These are phyloP conservation scores for Pomatorhinus ruficollis DNA, from an alignment of 2,113 vertebrate genomes.

Conservation along the genomic window DNA sequence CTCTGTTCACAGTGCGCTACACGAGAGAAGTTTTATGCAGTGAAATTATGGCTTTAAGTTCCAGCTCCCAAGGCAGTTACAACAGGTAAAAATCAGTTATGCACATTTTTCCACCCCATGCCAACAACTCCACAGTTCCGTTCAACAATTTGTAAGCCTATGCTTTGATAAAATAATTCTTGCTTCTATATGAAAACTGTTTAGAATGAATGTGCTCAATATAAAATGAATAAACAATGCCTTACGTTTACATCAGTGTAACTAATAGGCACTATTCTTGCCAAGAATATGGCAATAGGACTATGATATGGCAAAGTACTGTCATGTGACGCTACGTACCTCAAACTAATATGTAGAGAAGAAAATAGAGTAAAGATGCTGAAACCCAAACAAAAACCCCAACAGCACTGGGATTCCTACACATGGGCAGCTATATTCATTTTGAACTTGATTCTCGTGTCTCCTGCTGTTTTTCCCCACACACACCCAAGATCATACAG, in stretches of 20 bases:
- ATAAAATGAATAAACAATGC: not conserved
- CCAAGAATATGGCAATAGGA: not conserved
- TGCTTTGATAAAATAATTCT: not conserved
- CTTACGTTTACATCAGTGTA: not conserved
- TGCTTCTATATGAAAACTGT: not conserved
- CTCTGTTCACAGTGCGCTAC: slow-evolving; percentile 97
- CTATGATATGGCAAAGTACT: not conserved
- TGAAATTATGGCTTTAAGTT: slow-evolving; percentile 23
- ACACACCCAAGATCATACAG: not conserved
- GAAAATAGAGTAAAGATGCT: not conserved
- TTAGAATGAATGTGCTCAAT: not conserved
- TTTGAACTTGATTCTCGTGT: not conserved
- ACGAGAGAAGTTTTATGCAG: slow-evolving; percentile 36
- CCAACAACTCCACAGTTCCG: not conserved
- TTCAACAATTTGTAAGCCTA: not conserved
- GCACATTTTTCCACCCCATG: not conserved
- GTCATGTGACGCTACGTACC: not conserved
- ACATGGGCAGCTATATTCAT: not conserved
- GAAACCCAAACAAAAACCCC: not conserved
- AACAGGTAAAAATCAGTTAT: not conserved
- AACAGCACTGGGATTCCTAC: not conserved
- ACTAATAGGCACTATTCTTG: not conserved
- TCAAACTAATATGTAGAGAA: not conserved
- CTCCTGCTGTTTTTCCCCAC: not conserved
- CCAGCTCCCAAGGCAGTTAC: slow-evolving; percentile 23